phyloP scores from a whole-genome alignment of 2,113 vertebrate species.

The Semicossyphus pulcher region DNA sequence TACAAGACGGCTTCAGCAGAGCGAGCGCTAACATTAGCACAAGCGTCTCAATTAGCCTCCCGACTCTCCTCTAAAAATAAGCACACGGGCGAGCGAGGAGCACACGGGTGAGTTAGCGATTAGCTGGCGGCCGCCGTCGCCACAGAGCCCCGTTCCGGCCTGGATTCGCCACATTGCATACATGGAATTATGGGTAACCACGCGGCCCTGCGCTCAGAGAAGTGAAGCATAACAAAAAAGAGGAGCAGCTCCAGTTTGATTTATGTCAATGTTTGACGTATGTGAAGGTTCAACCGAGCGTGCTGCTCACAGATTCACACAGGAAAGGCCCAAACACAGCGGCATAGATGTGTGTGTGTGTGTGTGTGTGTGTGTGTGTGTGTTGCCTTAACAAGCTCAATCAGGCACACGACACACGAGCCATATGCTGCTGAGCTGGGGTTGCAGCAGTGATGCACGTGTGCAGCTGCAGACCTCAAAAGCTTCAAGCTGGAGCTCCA shows the following conservation, averaged over 20 bases:
- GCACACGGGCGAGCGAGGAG: constrained; percentile 42
- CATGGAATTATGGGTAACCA: constrained; percentile 63
- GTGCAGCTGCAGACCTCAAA: constrained; percentile 12
- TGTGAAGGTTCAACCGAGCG: constrained; percentile 52
- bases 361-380: constrained; percentile 11
- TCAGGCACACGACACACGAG: constrained; percentile 39
- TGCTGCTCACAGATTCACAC: constrained; percentile 42
- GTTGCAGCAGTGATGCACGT: not conserved
- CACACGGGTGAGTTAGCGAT: constrained; percentile 70
- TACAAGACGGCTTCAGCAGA: constrained; percentile 37
- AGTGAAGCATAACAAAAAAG: constrained; percentile 48
- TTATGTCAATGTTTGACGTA: constrained; percentile 61
- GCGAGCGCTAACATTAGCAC: constrained; percentile 58
- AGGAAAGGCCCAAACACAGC: constrained; percentile 26
- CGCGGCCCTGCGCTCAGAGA: constrained; percentile 16
- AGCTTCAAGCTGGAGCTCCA: not conserved
- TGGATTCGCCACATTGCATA: constrained; percentile 56
- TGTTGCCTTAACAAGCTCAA: constrained; percentile 13
- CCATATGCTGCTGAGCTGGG: constrained; percentile 30
- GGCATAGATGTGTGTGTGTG: not conserved
- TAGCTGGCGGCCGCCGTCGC: constrained; percentile 49
- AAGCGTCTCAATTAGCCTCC: constrained; percentile 54
- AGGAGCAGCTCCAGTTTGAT: constrained; percentile 48
- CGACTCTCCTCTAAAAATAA: constrained; percentile 75
- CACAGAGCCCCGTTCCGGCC: constrained; percentile 31